These are phyloP conservation scores for Drosophila leonis DNA, from an alignment of 2,888 invertebrate genomes.

Conservation along the genomic window DNA sequence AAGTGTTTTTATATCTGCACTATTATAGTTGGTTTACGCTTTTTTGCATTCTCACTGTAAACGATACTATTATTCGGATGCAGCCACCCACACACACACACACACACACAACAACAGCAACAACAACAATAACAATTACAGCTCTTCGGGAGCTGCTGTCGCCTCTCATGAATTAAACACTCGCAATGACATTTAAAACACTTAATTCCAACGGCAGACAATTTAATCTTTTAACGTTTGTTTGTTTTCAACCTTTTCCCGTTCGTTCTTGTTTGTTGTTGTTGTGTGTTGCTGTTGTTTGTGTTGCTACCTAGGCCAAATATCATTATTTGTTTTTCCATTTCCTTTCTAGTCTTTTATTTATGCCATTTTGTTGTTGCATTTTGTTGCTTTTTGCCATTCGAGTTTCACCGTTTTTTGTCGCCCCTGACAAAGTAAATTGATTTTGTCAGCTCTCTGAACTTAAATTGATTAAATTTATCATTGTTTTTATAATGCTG, in stretches of 20 bases:
- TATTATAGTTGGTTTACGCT: constrained; percentile 29
- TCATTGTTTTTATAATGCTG: constrained; percentile 54
- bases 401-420: constrained; percentile 40
- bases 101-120: constrained; percentile 1
- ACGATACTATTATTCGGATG: constrained; percentile 51
- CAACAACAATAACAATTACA: constrained; percentile 15
- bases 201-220: constrained; percentile 77
- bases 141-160: constrained; percentile 2
- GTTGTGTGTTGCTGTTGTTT: constrained; percentile 29
- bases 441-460: constrained; percentile 62
- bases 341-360: constrained; percentile 46
- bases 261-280: constrained; percentile 29
- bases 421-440: constrained; percentile 49
- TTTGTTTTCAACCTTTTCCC: constrained; percentile 66
- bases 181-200: constrained; percentile 77
- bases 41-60: constrained; percentile 45
- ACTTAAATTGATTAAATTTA: constrained; percentile 67
- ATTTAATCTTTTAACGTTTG: constrained; percentile 77
- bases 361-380: constrained; percentile 42
- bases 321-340: constrained; percentile 61
- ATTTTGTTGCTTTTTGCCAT: constrained; percentile 18
- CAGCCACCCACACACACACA: constrained; percentile 21
- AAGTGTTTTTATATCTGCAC: constrained; percentile 51
- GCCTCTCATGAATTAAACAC: constrained; percentile 72
- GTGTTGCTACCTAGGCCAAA: constrained; percentile 58